Evolutionary conservation across 2,797 vertebrate genomes (phyloP).

Genomic region (Menidia menidia): DNA sequence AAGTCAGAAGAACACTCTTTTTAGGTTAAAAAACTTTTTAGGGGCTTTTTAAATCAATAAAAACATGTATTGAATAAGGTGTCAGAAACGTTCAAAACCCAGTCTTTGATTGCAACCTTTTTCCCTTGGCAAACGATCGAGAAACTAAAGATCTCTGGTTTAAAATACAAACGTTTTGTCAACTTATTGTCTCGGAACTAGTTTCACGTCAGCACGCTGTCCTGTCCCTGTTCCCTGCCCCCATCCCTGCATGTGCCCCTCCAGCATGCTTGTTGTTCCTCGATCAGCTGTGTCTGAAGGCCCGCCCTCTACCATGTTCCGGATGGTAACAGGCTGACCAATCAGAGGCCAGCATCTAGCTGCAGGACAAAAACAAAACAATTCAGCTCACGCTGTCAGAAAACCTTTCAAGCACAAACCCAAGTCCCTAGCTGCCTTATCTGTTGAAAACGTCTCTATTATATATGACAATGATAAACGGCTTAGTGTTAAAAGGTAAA

Average conservation of each 20-base stretch:
- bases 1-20: no score
- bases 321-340: conserved; percentile 97
- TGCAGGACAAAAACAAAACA: conserved; percentile 86
- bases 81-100: no score
- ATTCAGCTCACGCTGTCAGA: conserved; percentile 75
- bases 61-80: no score
- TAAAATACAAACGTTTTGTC: neutral
- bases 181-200: neutral
- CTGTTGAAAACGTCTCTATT: neutral
- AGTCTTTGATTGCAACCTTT: no score
- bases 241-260: conserved; percentile 40
- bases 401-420: conserved; percentile 68
- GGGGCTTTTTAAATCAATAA: neutral
- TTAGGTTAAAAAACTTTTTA: neutral
- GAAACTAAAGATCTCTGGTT: no score
- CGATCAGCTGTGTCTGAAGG: conserved; percentile 87
- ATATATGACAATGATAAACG: neutral
- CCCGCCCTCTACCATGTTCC: conserved; percentile 89
- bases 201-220: neutral
- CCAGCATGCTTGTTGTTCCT: conserved; percentile 84
- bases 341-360: conserved; percentile 82
- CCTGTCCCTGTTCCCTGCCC: conserved; percentile 50
- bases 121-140: no score
- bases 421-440: conserved; percentile 15
- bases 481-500: no score